These are phyloP conservation scores for Drosophila busckii DNA, from an alignment of 1,140 invertebrate species.

Conservation along the genomic window DNA sequence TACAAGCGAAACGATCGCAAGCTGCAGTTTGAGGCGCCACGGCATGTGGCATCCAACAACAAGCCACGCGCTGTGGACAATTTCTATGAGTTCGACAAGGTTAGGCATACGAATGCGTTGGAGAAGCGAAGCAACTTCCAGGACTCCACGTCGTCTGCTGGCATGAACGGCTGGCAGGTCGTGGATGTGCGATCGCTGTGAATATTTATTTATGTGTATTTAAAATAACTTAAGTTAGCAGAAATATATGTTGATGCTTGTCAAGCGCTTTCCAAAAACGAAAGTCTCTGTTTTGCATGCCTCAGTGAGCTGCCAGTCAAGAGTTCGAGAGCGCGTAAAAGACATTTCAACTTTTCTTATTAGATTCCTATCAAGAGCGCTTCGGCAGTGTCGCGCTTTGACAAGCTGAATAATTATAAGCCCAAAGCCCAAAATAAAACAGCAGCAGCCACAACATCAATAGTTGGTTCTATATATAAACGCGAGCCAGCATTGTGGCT, in stretches of 20 bases:
- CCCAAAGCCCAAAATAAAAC: background rate
- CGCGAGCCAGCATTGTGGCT: background rate
- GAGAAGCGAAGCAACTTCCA: conserved; percentile 49
- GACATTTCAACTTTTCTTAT: conserved; percentile 55
- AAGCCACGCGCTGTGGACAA: conserved; percentile 46
- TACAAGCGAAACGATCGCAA: conserved; percentile 71
- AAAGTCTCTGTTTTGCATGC: conserved; percentile 50
- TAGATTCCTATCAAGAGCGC: conserved; percentile 61
- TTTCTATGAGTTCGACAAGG: conserved; percentile 75
- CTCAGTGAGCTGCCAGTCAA: conserved; percentile 51
- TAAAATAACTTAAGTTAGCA: conserved; percentile 21
- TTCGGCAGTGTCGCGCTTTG: conserved; percentile 55
- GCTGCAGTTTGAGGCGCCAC: conserved; percentile 57
- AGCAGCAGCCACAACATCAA: conserved; percentile 1
- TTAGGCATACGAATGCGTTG: conserved; percentile 28
- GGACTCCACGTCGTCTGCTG: conserved; percentile 3
- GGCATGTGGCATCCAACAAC: conserved; percentile 4
- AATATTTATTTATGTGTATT: background rate
- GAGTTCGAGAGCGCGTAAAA: conserved; percentile 17
- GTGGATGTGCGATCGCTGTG: conserved; percentile 59
- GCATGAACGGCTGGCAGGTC: conserved; percentile 65
- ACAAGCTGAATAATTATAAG: conserved; percentile 60
- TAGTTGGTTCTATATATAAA: conserved; percentile 35
- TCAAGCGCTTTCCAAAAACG: conserved; percentile 52
- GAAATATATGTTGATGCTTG: background rate